Base-by-base conservation (phyloP, 2,888 invertebrate genomes). In the Sepioteuthis lessoniana region DNA sequence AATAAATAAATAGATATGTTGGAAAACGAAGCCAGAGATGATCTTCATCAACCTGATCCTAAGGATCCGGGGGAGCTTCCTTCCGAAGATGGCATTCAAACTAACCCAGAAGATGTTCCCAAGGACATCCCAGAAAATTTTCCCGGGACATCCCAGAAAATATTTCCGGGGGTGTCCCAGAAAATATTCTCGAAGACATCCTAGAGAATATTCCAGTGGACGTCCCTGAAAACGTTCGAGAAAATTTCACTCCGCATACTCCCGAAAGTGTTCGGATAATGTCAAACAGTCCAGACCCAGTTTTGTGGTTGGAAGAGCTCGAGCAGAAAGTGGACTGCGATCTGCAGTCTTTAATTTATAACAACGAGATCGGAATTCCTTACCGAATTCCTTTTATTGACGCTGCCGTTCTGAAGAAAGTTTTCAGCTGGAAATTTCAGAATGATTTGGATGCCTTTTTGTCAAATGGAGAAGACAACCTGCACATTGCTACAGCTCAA, bases 401-500 rank as follows among this genome's bases (percentile, higher is more conserved):
- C 55, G 50, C 94, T 28, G 76, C 94, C 35, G 37, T 93, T 37
- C 90, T 94, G 90, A 91, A 94, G 46, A 94, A 94, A 90, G 94
- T 94, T 0, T 94, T 94, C 55, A 94, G 94, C 90, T 93, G 93
- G 25, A 94, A 94, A 94, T 95, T 95, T 92, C 95, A 95, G 47
- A 94, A 93, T 7, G 94, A 95, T 93, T 76, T 95, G 90, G 95
- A 95, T 90, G 92, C 91, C 37, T 95, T 95, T 90, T 94, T 95
- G 25, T 91, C 91, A 0, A 46, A 91, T 16, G 91, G 91, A 7
- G 91, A 91, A 42, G 91, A 91, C 42, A n/a, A 21, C 13, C n/a
- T 76, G 76, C 76, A 35, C n/a, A 35, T 76, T 35, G 76, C 76
- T n/a, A 76, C 76, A n/a, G 76, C 76, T 13, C 76, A 76, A 25